Evolutionary conservation across 2,888 invertebrate species (phyloP).

Genomic region (Chloroclysta siterata): DNA sequence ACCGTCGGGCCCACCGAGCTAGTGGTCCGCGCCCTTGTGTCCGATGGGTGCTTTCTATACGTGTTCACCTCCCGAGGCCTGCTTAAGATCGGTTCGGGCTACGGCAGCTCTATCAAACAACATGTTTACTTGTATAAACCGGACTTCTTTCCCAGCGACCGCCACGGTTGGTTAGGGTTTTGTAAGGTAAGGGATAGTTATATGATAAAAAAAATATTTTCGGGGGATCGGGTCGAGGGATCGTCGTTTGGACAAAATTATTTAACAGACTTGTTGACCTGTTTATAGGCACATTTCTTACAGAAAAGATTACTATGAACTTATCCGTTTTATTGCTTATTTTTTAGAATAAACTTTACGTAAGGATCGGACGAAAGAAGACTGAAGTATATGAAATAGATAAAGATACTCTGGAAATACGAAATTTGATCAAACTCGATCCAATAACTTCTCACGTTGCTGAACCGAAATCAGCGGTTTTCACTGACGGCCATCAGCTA

Average conservation of each 20-base stretch:
- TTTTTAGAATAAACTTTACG: constrained; percentile 91
- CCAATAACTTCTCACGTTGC: constrained; percentile 59
- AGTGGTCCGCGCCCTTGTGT: constrained; percentile 88
- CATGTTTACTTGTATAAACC: constrained; percentile 93
- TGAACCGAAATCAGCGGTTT: constrained; percentile 73
- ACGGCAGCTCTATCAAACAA: constrained; percentile 96
- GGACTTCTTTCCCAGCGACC: constrained; percentile 91
- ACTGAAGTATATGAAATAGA: constrained; percentile 77
- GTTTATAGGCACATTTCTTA: too few relatives aligned
- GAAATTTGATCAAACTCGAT: constrained; percentile 64
- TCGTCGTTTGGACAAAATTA: neutral
- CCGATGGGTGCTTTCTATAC: constrained; percentile 96
- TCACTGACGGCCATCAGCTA: constrained; percentile 77
- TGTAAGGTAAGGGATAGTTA: constrained; percentile 86
- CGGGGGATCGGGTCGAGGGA: neutral
- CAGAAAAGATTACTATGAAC: too few relatives aligned
- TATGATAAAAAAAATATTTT: neutral
- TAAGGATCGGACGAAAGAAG: constrained; percentile 86
- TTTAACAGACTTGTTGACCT: neutral
- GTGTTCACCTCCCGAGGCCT: constrained; percentile 93
- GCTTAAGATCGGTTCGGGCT: constrained; percentile 97
- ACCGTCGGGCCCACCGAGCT: constrained; percentile 67
- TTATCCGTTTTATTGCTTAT: constrained; percentile 20
- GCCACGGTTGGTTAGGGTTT: constrained; percentile 93
- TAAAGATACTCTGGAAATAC: constrained; percentile 71